Conservation (phyloP, 2,888 invertebrate genomes). For the Campoplex nolae region DNA sequence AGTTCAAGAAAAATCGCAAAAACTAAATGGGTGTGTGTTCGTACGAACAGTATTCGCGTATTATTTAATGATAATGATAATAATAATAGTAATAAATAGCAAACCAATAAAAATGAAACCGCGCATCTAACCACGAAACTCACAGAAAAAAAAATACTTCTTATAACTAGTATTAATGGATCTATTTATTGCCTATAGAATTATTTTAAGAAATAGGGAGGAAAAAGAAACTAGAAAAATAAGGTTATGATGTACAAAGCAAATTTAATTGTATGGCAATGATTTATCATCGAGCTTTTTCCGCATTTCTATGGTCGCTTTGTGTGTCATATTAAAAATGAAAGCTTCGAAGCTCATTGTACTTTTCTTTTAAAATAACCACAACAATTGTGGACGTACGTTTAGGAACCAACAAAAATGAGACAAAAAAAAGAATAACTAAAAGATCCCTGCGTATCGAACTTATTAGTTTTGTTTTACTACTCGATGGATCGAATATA, state of each 20-base stretch:
- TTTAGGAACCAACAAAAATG: background rate
- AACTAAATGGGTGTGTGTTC: constrained; percentile 63
- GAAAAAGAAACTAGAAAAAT: background rate
- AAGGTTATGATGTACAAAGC: constrained; percentile 61
- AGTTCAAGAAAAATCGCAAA: background rate
- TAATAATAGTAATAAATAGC: constrained; percentile 14
- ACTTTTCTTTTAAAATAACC: background rate
- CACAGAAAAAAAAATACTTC: constrained; percentile 61
- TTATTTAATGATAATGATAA: constrained; percentile 60
- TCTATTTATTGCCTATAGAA: constrained; percentile 74
- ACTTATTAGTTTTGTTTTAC: constrained; percentile 24
- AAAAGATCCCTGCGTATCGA: background rate
- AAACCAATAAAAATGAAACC: constrained; percentile 1
- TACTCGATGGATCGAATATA: constrained; percentile 43
- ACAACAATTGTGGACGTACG: background rate
- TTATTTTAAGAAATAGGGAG: constrained; percentile 65
- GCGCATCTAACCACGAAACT: constrained; percentile 60
- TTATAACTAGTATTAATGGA: constrained; percentile 67
- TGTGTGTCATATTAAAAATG: constrained; percentile 59
- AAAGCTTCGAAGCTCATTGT: constrained; percentile 31
- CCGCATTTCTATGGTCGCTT: constrained; percentile 68
- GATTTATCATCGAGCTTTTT: constrained; percentile 63
- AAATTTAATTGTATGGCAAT: constrained; percentile 54
- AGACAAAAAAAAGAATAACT: background rate
- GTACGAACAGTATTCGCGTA: constrained; percentile 72